These are phyloP conservation scores for Drosophila pandora DNA, from an alignment of 1,140 invertebrate genomes.

Conservation along the genomic window DNA sequence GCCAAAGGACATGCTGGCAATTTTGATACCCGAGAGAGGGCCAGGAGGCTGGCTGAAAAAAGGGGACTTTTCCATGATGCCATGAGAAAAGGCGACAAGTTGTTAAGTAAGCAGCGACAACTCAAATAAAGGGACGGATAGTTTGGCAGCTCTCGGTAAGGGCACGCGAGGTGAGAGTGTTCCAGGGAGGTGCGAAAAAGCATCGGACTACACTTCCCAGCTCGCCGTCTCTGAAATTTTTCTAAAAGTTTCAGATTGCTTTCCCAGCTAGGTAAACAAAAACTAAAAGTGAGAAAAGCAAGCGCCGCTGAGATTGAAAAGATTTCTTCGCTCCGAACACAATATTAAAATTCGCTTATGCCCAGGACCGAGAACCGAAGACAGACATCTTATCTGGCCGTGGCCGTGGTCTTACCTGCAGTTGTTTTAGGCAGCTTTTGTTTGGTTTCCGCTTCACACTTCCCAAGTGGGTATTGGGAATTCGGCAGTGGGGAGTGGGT, in stretches of 20 bases:
- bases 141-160: neutral
- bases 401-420: conserved; percentile 59
- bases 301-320: conserved; percentile 61
- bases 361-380: conserved; percentile 9
- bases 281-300: conserved; percentile 64
- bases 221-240: conserved; percentile 56
- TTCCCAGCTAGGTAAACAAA: conserved; percentile 28
- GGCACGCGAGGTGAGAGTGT: conserved; percentile 3
- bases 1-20: conserved; percentile 59
- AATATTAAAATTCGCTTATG: conserved; percentile 78
- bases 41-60: neutral
- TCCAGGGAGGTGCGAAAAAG: conserved; percentile 66
- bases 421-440: conserved; percentile 79
- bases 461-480: conserved; percentile 36
- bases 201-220: conserved; percentile 20
- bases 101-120: conserved; percentile 80
- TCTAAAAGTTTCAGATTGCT: conserved; percentile 26
- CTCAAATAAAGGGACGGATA: conserved; percentile 67
- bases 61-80: conserved; percentile 3
- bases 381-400: conserved; percentile 39
- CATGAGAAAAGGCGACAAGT: conserved; percentile 63
- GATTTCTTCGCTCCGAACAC: conserved; percentile 44
- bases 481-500: neutral
- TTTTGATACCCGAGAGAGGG: neutral
- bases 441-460: conserved; percentile 82